These are phyloP conservation scores for Neotoxoptera formosana DNA, from an alignment of 1,140 invertebrate species.

Conservation along the genomic window DNA sequence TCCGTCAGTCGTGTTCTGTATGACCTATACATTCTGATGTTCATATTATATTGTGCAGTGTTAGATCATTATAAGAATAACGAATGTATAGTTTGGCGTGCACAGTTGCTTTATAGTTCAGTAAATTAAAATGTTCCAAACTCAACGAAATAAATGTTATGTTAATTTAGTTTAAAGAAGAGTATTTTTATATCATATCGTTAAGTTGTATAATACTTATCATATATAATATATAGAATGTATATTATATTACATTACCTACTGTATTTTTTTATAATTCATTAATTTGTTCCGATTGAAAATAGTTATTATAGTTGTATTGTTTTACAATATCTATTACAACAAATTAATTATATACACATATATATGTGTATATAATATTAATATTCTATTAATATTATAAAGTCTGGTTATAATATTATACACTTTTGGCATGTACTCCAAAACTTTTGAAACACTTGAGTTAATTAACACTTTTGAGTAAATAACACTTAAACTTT, in stretches of 20 bases:
- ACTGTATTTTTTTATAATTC: neutral
- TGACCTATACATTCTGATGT: neutral
- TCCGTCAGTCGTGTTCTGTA: neutral
- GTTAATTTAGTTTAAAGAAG: neutral
- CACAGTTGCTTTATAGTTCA: neutral
- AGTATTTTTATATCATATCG: neutral
- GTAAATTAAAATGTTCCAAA: neutral
- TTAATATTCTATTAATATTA: neutral
- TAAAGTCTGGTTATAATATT: neutral
- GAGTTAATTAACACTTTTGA: neutral
- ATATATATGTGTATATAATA: neutral
- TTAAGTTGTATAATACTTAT: neutral
- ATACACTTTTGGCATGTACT: neutral
- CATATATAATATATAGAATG: too few species aligned
- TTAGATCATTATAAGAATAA: neutral
- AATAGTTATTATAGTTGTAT: neutral
- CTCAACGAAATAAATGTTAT: neutral
- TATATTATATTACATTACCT: neutral
- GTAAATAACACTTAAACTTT: slow-evolving; percentile 4
- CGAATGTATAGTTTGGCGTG: neutral
- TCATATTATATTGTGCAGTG: neutral
- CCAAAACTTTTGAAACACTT: neutral
- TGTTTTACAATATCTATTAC: neutral
- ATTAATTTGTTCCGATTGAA: neutral
- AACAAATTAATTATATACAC: neutral